phyloP scores from a whole-genome alignment of 2,888 invertebrate species.

The Drepanosiphum platanoidis region DNA sequence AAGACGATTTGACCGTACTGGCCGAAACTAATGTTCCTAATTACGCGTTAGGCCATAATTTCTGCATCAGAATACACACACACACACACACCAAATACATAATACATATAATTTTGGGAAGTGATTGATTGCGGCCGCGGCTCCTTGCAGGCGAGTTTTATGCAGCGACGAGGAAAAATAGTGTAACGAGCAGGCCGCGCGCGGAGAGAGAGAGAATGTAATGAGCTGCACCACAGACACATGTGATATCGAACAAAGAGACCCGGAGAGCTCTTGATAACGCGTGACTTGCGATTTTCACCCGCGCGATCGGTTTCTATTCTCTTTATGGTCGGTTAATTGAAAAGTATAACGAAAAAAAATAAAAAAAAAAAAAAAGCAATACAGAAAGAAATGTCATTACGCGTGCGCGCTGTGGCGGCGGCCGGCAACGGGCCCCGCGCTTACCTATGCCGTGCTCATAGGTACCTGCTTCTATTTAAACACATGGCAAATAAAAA shows the following conservation, averaged over 20 bases:
- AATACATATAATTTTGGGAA: slow-evolving; percentile 30
- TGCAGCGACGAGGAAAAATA: slow-evolving; percentile 24
- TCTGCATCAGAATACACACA: not conserved
- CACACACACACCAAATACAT: not conserved
- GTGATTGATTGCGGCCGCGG: slow-evolving; percentile 43
- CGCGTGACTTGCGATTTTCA: slow-evolving; percentile 61
- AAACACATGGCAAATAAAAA: slow-evolving; percentile 47
- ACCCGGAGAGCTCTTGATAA: slow-evolving; percentile 55
- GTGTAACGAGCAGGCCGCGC: slow-evolving; percentile 39
- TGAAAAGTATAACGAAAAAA: slow-evolving; percentile 58
- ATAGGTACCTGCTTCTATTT: slow-evolving; percentile 19
- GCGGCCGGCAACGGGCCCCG: too few species aligned
- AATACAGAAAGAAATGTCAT: slow-evolving; percentile 58
- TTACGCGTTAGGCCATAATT: slow-evolving; percentile 3
- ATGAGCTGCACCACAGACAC: slow-evolving; percentile 37
- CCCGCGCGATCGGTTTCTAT: slow-evolving; percentile 60
- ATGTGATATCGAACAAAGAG: slow-evolving; percentile 42
- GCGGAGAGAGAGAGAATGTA: slow-evolving; percentile 38
- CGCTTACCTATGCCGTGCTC: too few species aligned
- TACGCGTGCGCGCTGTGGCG: slow-evolving; percentile 8
- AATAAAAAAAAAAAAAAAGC: slow-evolving; percentile 15
- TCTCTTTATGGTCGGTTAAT: slow-evolving; percentile 62
- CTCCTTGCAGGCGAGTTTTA: not conserved
- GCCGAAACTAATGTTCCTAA: slow-evolving; percentile 25
- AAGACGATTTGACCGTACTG: slow-evolving; percentile 29